A percentile compares a stretch with the other conserved stretches of the same genome.
Conservation (phyloP, 2,113 vertebrate genomes). For the Ophthalmolycus amberensis region DNA sequence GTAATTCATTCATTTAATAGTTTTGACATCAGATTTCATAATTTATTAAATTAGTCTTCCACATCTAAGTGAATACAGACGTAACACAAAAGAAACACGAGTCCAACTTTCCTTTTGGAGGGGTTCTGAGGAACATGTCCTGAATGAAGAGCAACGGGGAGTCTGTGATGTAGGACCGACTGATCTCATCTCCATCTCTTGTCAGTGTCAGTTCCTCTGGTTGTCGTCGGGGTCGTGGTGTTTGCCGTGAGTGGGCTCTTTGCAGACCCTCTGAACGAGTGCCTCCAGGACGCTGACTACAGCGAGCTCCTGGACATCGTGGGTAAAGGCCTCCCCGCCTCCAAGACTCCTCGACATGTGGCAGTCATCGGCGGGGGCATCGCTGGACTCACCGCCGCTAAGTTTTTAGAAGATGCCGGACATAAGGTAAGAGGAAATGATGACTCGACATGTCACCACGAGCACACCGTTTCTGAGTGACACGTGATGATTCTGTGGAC, state of each 20-base stretch:
- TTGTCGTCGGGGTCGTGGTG: constrained; percentile 65
- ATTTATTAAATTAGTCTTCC: too few relatives aligned
- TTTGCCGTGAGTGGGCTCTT: constrained; percentile 53
- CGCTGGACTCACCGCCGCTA: constrained; percentile 87
- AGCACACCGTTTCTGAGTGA: background rate
- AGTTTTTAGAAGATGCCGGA: constrained; percentile 85
- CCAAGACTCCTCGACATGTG: constrained; percentile 77
- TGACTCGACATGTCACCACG: background rate
- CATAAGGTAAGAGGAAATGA: constrained; percentile 81
- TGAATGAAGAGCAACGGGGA: too few relatives aligned
- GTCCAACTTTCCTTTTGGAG: too few relatives aligned
- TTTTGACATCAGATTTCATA: too few relatives aligned
- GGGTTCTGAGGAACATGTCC: too few relatives aligned
- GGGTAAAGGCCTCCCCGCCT: constrained; percentile 79
- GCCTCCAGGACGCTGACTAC: constrained; percentile 86
- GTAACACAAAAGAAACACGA: too few relatives aligned
- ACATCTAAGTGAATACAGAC: too few relatives aligned
- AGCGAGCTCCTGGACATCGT: constrained; percentile 81
- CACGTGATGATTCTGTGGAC: background rate
- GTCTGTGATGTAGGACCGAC: too few relatives aligned
- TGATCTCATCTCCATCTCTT: too few relatives aligned
- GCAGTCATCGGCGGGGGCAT: constrained; percentile 86
- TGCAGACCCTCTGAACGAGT: constrained; percentile 80
- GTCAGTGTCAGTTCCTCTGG: constrained; percentile 67
- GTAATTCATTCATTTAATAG: background rate